phyloP scores from a whole-genome alignment of 2,797 vertebrate genomes.

The Melanotaenia pygmaea region DNA sequence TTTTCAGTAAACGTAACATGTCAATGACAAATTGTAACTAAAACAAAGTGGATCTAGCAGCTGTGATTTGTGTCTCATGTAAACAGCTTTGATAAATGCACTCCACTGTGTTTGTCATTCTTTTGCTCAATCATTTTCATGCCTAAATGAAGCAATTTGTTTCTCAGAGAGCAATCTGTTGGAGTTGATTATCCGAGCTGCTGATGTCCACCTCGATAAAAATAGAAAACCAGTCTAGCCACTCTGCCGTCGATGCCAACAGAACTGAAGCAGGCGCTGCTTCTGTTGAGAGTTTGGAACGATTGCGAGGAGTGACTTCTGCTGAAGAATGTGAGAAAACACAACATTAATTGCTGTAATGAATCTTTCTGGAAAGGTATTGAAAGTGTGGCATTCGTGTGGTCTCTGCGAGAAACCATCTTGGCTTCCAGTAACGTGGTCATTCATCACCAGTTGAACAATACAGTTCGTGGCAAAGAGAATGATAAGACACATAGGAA shows the following conservation, averaged over 20 bases:
- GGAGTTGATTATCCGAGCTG: conserved; percentile 84
- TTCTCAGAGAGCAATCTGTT: conserved; percentile 81
- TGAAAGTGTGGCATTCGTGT: conserved; percentile 76
- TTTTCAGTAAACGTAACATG: conserved; percentile 69
- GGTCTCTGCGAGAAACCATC: conserved; percentile 72
- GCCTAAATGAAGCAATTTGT: conserved; percentile 86
- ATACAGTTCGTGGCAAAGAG: conserved; percentile 58
- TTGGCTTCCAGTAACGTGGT: conserved; percentile 59
- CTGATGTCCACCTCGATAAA: conserved; percentile 82
- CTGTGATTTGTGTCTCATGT: conserved; percentile 75
- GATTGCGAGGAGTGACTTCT: conserved; percentile 60
- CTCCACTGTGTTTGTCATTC: conserved; percentile 79
- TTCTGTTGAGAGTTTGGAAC: conserved; percentile 49
- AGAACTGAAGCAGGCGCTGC: conserved; percentile 41
- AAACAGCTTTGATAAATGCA: conserved; percentile 85
- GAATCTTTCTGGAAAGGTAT: conserved; percentile 81
- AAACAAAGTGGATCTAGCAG: conserved; percentile 70
- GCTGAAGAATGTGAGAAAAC: conserved; percentile 68
- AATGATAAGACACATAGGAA: conserved; percentile 64
- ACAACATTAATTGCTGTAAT: conserved; percentile 83
- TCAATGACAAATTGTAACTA: conserved; percentile 76
- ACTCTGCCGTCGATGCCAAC: conserved; percentile 55
- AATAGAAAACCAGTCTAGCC: conserved; percentile 73
- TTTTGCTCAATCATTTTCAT: conserved; percentile 85
- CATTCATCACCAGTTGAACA: conserved; percentile 78